Percentiles rank a stretch among this genome's conserved stretches.
Conservation (phyloP, 2,797 vertebrate species). For the Alectoris magna region DNA sequence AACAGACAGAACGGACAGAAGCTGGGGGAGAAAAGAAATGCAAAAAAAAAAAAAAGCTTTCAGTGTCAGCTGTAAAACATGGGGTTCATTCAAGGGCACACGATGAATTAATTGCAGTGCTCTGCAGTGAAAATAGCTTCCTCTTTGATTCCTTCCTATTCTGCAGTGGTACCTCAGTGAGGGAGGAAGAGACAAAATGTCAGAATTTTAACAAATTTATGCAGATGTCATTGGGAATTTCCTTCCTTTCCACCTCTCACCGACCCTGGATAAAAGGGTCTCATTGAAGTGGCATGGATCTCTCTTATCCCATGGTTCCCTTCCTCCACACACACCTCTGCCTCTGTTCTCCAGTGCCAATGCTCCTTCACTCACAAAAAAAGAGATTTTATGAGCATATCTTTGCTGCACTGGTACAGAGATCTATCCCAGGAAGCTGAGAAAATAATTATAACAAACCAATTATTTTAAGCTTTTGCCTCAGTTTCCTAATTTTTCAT, state of each 20-base stretch:
- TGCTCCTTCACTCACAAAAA: background rate
- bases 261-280: background rate
- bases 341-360: background rate
- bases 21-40: background rate
- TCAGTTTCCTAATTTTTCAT: background rate
- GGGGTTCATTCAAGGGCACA: constrained; percentile 45
- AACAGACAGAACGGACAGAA: constrained; percentile 69
- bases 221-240: background rate
- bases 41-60: rapidly evolving
- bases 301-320: background rate
- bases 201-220: background rate
- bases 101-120: background rate
- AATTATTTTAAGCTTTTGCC: background rate
- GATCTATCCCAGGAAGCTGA: background rate
- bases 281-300: background rate
- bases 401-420: background rate
- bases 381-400: background rate
- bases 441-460: constrained; percentile 2
- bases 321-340: background rate
- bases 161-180: background rate
- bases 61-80: constrained; percentile 35
- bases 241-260: background rate
- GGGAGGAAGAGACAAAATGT: background rate
- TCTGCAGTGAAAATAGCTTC: constrained; percentile 1
- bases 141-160: background rate